Percentiles rank a stretch among this genome's conserved stretches.
Evolutionary conservation across 2,888 invertebrate genomes (phyloP).

Genomic region (Ceraclea dissimilis): DNA sequence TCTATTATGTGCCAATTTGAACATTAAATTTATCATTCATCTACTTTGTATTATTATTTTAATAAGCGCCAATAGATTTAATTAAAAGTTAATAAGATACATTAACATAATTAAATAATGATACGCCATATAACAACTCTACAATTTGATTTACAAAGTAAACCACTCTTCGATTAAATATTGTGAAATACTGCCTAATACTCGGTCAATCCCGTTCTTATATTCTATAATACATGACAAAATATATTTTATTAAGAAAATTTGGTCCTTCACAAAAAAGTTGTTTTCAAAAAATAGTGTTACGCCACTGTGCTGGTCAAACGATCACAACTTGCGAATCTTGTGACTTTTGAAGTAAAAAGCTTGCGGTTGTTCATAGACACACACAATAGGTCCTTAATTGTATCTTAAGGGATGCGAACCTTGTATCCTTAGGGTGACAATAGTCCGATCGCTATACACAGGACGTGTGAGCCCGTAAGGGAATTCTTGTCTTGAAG

Average conservation of each 20-base stretch:
- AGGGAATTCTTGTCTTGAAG: background rate
- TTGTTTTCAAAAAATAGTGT: no score
- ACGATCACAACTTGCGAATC: background rate
- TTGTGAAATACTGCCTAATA: no score
- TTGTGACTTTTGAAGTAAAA: slow-evolving; percentile 4
- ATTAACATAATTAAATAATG: background rate
- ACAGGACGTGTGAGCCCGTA: background rate
- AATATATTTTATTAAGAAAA: no score
- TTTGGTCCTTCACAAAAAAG: no score
- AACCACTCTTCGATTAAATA: no score
- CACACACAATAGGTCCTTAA: slow-evolving; percentile 22
- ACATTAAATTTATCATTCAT: background rate
- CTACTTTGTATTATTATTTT: background rate
- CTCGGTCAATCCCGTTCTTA: no score
- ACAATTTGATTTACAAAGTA: no score
- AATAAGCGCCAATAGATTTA: background rate
- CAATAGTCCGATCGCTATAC: background rate
- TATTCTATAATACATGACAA: no score
- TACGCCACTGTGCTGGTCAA: background rate
- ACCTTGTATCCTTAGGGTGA: slow-evolving; percentile 10
- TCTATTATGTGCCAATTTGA: background rate
- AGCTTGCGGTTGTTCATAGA: slow-evolving; percentile 7
- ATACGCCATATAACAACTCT: no score
- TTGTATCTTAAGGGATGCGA: slow-evolving; percentile 20
- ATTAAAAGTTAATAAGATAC: background rate